Evolutionary conservation across 2,888 invertebrate species (phyloP), one percentile per base, ranked within the genome.

Genomic region (Acleris emargana): DNA sequence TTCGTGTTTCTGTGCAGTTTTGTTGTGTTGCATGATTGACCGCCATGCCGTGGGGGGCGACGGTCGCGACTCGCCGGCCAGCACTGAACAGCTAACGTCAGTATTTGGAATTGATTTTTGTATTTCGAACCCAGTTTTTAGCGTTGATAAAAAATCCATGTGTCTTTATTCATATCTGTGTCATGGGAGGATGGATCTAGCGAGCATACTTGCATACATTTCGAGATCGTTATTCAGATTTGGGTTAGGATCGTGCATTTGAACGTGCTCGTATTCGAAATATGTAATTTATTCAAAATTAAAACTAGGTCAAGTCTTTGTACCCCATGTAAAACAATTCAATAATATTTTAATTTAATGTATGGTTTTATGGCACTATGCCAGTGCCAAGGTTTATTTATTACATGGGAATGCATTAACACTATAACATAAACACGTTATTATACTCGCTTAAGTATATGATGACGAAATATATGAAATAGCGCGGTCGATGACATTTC

Each of bases 31-130:
- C 87, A 91, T 91, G 91, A 89, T 86, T 90, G 89, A 81, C 76
- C 77, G 82, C 74, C 84, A 91, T 91, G 91, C 87, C 77, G 82
- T 78, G 74, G 80, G 86, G 83, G 86, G 84, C 77, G 86, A 87
- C 76, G 91, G 90, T 79, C 82, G 90, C 74, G 88, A 86, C 67
- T 89, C 91, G 77, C 91, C 91, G 85, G 90, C 89, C 79, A 91
- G 89, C 83, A 90, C 90, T 60, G 91, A 91, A 71, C 89, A 91
- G 88, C 86, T 91, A 88, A 91, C 91, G 91, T 91, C 78, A 85
- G 91, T 87, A 79, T 73, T 64, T 45, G 25, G 25, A 45, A 61
- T 66, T 61, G 60, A 61, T 66, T 66, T 66, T 66, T 66, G 55
- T 57, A 66, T 66, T 64, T 64, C 43, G 64, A 64, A 64, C 25